Conservation (phyloP, 2,113 vertebrate species). For the Oryzias melastigma region DNA sequence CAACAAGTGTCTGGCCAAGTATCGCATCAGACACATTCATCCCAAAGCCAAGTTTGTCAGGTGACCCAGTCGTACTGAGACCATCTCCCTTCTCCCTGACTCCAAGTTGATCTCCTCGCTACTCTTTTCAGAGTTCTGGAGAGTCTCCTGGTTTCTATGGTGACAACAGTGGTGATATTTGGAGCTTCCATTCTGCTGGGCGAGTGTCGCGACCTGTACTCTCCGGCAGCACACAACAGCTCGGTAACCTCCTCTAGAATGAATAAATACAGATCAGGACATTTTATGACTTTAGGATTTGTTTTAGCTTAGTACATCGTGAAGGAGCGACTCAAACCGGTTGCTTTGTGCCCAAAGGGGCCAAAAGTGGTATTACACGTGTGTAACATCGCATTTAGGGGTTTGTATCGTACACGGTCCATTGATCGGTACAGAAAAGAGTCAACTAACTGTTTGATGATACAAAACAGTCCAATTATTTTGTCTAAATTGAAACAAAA, state of each 20-base stretch:
- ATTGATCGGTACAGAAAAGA: too few relatives aligned
- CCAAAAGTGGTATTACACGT: too few relatives aligned
- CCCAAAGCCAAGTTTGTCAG: conserved; percentile 94
- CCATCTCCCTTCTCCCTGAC: neutral
- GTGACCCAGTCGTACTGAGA: conserved; percentile 59
- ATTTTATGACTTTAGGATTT: neutral
- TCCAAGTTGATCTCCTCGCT: too few relatives aligned
- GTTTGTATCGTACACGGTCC: too few relatives aligned
- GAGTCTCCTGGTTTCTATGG: conserved; percentile 88
- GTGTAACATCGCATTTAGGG: too few relatives aligned
- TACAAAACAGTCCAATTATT: too few relatives aligned
- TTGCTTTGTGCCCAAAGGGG: too few relatives aligned
- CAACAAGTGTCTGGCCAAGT: conserved; percentile 91
- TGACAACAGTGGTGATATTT: conserved; percentile 88
- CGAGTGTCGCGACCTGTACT: conserved; percentile 85
- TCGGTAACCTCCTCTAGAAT: conserved; percentile 71
- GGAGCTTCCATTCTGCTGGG: conserved; percentile 89
- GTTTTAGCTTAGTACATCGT: too few relatives aligned
- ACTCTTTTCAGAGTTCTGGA: conserved; percentile 84
- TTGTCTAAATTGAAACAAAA: too few relatives aligned
- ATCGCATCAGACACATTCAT: conserved; percentile 91
- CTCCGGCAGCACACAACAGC: conserved; percentile 69
- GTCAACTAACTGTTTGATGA: too few relatives aligned
- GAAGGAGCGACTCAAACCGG: too few relatives aligned
- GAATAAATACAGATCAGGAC: neutral